Percentiles rank a stretch among this genome's conserved stretches.
Evolutionary conservation across 2,797 vertebrate genomes (phyloP).

Genomic region (Xiphorhynchus erythropygius): DNA sequence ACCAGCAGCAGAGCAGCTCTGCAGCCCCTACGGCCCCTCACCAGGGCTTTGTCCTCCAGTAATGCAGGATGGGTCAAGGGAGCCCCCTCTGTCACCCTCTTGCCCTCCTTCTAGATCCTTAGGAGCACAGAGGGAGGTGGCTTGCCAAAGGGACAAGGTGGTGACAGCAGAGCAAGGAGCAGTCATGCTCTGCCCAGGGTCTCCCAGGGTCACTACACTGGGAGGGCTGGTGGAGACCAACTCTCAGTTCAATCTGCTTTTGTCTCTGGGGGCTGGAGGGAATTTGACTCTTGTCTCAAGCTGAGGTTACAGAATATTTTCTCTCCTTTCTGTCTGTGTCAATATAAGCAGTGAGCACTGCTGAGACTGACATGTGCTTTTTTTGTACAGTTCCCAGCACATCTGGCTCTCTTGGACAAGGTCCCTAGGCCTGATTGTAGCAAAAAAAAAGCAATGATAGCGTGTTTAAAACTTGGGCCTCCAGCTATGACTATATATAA

Average conservation of each 20-base stretch:
- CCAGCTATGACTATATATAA: background rate
- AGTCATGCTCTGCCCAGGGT: background rate
- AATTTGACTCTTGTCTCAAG: background rate
- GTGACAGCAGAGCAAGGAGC: background rate
- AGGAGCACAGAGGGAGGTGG: fast-evolving
- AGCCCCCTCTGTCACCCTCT: background rate
- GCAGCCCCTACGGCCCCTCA: fast-evolving
- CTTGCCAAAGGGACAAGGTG: background rate
- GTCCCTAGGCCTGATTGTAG: background rate
- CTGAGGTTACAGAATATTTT: background rate
- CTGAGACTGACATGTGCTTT: background rate
- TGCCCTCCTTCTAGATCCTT: background rate
- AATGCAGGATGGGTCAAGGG: background rate
- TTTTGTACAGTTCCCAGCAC: slow-evolving; percentile 32
- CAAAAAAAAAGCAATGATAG: slow-evolving; percentile 2
- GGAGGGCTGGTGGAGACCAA: background rate
- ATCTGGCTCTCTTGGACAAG: background rate
- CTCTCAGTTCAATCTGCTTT: background rate
- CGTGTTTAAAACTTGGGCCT: background rate
- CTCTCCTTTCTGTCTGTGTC: background rate
- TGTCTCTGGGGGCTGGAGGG: background rate
- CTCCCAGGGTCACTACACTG: fast-evolving
- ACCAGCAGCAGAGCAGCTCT: background rate
- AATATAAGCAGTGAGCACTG: background rate
- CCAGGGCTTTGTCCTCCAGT: background rate